These are phyloP conservation scores for Melanerpes aurifrons DNA, from an alignment of 2,113 vertebrate species.

Conservation along the genomic window DNA sequence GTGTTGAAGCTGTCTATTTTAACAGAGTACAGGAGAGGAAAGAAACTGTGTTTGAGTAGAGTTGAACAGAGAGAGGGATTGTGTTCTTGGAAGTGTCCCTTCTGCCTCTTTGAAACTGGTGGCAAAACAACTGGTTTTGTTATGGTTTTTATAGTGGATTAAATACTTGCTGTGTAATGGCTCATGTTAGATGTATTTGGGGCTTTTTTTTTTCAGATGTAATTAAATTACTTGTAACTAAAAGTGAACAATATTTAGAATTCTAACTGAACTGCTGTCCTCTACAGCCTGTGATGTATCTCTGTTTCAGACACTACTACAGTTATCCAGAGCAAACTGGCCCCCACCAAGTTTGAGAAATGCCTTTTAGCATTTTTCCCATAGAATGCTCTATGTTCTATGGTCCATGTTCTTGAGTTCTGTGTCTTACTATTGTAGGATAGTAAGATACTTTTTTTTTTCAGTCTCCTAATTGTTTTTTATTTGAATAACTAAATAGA, in stretches of 20 bases:
- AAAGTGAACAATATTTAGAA: not conserved
- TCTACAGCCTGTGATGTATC: not conserved
- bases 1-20: not conserved
- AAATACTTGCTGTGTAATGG: not conserved
- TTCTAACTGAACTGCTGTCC: not conserved
- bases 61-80: not conserved
- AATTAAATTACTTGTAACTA: not conserved
- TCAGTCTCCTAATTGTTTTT: not conserved
- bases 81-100: not conserved
- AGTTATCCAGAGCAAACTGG: not conserved
- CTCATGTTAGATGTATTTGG: not conserved
- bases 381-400: not conserved
- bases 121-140: not conserved
- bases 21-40: not conserved
- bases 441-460: not conserved
- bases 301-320: not conserved
- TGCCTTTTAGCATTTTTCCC: constrained; percentile 21
- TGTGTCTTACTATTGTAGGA: not conserved
- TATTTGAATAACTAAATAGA: not conserved
- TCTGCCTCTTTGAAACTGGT: not conserved
- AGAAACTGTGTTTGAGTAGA: not conserved
- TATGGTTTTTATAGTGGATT: not conserved
- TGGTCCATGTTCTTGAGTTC: not conserved
- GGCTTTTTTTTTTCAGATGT: not conserved
- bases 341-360: not conserved